Percentiles rank a stretch among this genome's conserved stretches.
Evolutionary conservation across 2,113 vertebrate genomes (phyloP).

Genomic region (Ophthalmotilapia sp.): DNA sequence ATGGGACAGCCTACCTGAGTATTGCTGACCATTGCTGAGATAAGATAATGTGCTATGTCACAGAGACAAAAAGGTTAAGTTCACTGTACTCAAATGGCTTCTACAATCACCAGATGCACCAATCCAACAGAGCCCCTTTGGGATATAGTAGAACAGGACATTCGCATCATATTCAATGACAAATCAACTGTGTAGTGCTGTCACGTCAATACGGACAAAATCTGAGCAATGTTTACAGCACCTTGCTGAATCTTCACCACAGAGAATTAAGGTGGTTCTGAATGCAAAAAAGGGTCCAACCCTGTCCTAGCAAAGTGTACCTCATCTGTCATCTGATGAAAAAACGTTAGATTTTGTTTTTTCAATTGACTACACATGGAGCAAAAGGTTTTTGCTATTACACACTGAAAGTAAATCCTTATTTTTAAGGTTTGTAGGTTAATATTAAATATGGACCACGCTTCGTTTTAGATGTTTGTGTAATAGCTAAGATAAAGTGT

Average conservation of each 20-base stretch:
- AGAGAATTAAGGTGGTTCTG: neutral
- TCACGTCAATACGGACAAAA: neutral
- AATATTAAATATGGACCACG: neutral
- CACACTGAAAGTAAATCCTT: neutral
- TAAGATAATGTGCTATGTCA: neutral
- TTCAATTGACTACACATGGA: neutral
- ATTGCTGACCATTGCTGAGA: neutral
- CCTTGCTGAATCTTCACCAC: neutral
- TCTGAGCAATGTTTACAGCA: neutral
- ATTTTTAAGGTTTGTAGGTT: neutral
- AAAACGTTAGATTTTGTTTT: rapidly evolving
- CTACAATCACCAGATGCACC: neutral
- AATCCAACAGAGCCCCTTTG: neutral
- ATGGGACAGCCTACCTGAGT: neutral
- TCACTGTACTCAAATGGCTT: neutral
- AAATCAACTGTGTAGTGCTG: neutral
- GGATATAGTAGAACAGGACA: neutral
- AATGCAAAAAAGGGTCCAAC: neutral
- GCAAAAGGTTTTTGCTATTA: neutral
- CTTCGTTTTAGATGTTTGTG: neutral
- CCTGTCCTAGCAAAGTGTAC: neutral
- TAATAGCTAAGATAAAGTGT: neutral
- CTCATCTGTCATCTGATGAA: neutral
- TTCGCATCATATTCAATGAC: neutral
- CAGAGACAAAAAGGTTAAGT: neutral